A percentile compares a stretch with the other conserved stretches of the same genome.
Conservation (phyloP, 2,888 invertebrate species). For the Harpagoxenus sublaevis region DNA sequence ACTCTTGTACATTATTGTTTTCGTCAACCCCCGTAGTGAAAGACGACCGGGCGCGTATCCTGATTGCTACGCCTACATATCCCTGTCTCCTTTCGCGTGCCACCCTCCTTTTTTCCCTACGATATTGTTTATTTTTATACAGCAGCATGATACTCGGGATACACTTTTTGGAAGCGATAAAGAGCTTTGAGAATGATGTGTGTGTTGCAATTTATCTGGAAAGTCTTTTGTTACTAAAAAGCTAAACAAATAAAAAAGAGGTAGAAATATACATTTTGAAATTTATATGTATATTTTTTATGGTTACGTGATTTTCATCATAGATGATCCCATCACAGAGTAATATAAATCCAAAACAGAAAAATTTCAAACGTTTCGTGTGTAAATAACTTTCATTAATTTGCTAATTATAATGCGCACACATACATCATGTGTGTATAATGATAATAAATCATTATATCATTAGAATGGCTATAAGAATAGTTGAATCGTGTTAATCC, state of each 20-base stretch:
- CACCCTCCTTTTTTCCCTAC: conserved; percentile 55
- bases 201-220: neutral
- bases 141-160: conserved; percentile 42
- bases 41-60: conserved; percentile 64
- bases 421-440: neutral
- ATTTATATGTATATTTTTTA: neutral
- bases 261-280: neutral
- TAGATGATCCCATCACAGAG: neutral
- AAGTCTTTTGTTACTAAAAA: neutral
- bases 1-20: conserved; percentile 81
- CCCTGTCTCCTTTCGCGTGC: conserved; percentile 10
- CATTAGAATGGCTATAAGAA: neutral
- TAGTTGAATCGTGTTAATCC: neutral
- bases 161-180: conserved; percentile 16
- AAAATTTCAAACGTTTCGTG: neutral
- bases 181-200: neutral
- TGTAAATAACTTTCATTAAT: neutral
- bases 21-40: conserved; percentile 74
- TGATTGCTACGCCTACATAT: conserved; percentile 63
- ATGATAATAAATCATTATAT: neutral
- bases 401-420: neutral
- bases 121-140: conserved; percentile 48
- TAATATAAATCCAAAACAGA: neutral
- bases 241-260: neutral
- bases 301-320: neutral